These are phyloP conservation scores for Pelvicachromis taeniatus DNA, from an alignment of 2,113 vertebrate genomes.

Conservation along the genomic window DNA sequence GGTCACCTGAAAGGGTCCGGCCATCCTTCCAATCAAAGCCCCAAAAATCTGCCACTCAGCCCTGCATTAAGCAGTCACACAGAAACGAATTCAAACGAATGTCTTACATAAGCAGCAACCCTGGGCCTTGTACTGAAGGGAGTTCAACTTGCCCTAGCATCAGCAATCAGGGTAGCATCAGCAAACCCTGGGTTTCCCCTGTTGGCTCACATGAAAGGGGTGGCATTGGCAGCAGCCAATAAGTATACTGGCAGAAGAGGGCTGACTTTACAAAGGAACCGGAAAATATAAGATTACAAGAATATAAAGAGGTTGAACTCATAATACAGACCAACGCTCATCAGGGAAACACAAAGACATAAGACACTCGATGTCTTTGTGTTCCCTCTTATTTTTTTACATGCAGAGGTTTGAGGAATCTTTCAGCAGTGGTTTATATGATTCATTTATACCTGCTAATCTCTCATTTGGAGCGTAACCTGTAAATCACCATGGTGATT, in stretches of 20 bases:
- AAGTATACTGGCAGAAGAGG: not conserved
- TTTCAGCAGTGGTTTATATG: not conserved
- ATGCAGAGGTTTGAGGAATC: not conserved
- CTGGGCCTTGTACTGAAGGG: not conserved
- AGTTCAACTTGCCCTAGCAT: not conserved
- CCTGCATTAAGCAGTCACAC: constrained; percentile 56
- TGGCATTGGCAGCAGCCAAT: not conserved
- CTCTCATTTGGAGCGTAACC: not conserved
- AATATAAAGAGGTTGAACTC: not conserved
- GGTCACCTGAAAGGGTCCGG: constrained; percentile 79
- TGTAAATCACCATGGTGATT: not conserved
- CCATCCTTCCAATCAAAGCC: constrained; percentile 71
- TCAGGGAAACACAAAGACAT: not conserved
- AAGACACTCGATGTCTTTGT: no score
- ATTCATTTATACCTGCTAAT: not conserved
- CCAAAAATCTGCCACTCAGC: constrained; percentile 76
- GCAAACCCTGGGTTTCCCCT: not conserved
- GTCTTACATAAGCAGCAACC: not conserved
- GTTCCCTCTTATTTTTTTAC: not conserved
- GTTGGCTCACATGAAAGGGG: not conserved
- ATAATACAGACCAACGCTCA: not conserved
- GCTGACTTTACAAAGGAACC: not conserved
- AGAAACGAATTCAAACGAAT: not conserved
- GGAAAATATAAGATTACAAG: not conserved
- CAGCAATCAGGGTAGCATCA: not conserved